phyloP scores from a whole-genome alignment of 2,113 vertebrate species.

The Ammodytes dubius region DNA sequence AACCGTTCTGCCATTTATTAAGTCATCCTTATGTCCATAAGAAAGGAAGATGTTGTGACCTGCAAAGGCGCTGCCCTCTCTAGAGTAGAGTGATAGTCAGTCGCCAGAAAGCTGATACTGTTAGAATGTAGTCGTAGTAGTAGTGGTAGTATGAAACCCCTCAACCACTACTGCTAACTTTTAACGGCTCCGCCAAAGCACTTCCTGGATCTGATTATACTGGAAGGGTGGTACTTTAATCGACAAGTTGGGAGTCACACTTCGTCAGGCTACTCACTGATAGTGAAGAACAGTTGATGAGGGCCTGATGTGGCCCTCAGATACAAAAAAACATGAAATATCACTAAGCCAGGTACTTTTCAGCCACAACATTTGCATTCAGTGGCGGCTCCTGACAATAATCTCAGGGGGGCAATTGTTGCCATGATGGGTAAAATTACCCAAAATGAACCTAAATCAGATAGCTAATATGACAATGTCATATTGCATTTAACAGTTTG shows the following conservation, averaged over 20 bases:
- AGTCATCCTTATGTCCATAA: background rate
- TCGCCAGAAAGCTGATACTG: slow-evolving; percentile 18
- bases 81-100: background rate
- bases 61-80: slow-evolving; percentile 22
- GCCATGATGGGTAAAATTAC: too few species aligned
- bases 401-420: too few species aligned
- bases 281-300: slow-evolving; percentile 22
- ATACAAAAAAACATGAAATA: slow-evolving; percentile 32
- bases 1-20: slow-evolving; percentile 33
- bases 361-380: slow-evolving; percentile 51
- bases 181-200: slow-evolving; percentile 26
- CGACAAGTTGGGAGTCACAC: slow-evolving; percentile 37
- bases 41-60: background rate
- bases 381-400: too few species aligned
- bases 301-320: slow-evolving; percentile 5
- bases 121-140: background rate
- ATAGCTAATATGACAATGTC: too few species aligned
- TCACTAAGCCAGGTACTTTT: slow-evolving; percentile 19
- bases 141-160: slow-evolving; percentile 9
- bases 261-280: slow-evolving; percentile 10
- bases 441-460: too few species aligned
- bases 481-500: too few species aligned
- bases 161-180: slow-evolving; percentile 39
- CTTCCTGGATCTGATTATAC: slow-evolving; percentile 14
- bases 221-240: slow-evolving; percentile 32